A percentile compares a stretch with the other conserved stretches of the same genome.
Evolutionary conservation across 1,140 invertebrate genomes (phyloP).

Genomic region (Drosophila ercepeae): DNA sequence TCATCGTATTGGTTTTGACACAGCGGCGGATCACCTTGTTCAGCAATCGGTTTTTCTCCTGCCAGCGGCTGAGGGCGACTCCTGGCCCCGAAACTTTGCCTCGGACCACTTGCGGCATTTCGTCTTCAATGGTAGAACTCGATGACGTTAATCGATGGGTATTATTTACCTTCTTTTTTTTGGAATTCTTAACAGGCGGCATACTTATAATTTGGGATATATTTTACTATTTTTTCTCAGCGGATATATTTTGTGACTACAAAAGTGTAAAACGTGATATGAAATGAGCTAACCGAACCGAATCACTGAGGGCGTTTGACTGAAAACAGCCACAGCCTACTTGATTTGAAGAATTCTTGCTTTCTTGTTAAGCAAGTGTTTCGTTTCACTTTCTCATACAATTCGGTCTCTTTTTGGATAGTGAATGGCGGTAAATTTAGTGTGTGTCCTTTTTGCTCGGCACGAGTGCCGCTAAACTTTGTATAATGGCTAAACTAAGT

Average conservation of each 20-base stretch:
- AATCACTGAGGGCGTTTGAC: not conserved
- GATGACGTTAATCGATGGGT: no score
- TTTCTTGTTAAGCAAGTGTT: not conserved
- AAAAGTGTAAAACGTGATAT: not conserved
- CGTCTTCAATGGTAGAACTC: no score
- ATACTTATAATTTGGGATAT: not conserved
- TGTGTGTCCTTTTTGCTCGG: conserved; percentile 5
- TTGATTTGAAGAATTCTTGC: not conserved
- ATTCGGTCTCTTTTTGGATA: no score
- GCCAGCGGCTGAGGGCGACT: not conserved
- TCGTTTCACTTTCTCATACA: not conserved
- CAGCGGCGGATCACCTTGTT: not conserved
- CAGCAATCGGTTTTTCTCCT: not conserved
- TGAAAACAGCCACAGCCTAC: not conserved
- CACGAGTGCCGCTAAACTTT: conserved; percentile 18
- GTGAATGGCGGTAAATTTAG: conserved; percentile 40
- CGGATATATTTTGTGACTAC: not conserved
- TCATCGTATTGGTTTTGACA: not conserved
- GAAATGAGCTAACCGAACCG: not conserved
- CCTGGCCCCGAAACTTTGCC: no score
- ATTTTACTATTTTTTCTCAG: not conserved
- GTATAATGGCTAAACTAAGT: conserved; percentile 66
- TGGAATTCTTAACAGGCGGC: not conserved
- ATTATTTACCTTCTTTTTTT: not conserved
- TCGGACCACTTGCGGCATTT: no score